Evolutionary conservation across 2,113 vertebrate genomes (phyloP).

Genomic region (Suricata suricatta): DNA sequence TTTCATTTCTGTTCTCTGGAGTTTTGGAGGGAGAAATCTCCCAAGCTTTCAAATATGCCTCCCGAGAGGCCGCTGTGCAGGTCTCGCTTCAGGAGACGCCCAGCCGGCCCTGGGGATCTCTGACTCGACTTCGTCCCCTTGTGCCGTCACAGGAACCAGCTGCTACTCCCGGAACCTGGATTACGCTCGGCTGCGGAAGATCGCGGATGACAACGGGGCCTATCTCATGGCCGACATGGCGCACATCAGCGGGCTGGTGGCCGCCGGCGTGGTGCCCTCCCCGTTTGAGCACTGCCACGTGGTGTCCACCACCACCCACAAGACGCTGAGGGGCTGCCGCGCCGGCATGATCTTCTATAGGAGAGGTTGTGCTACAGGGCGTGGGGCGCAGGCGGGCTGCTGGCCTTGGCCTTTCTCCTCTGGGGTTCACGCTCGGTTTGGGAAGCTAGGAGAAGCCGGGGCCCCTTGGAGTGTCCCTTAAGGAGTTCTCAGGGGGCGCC

Average conservation of each 20-base stretch:
- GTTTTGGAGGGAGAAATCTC: not conserved
- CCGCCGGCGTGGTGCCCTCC: conserved; percentile 92
- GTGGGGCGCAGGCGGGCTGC: rapidly evolving
- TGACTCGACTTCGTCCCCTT: not conserved
- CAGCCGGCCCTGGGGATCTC: rapidly evolving
- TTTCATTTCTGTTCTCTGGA: not conserved
- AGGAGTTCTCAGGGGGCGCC: not conserved
- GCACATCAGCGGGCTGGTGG: conserved; percentile 96
- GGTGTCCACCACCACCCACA: conserved; percentile 97
- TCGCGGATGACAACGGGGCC: conserved; percentile 90
- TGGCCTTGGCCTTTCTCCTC: not conserved
- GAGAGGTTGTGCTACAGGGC: conserved; percentile 88
- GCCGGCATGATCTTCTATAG: conserved; percentile 96
- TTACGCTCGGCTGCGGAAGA: conserved; percentile 91
- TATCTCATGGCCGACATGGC: conserved; percentile 98
- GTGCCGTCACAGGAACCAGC: conserved; percentile 88
- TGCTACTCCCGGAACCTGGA: conserved; percentile 97
- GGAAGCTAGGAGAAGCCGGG: not conserved
- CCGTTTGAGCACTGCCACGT: conserved; percentile 95
- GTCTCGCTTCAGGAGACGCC: not conserved
- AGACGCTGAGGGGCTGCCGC: conserved; percentile 96
- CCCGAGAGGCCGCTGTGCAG: not conserved
- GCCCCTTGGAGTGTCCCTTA: not conserved
- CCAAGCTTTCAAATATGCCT: not conserved
- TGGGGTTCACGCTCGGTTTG: not conserved